These are phyloP conservation scores for Rallus crepitans DNA, from an alignment of 2,797 vertebrate genomes.

Conservation along the genomic window DNA sequence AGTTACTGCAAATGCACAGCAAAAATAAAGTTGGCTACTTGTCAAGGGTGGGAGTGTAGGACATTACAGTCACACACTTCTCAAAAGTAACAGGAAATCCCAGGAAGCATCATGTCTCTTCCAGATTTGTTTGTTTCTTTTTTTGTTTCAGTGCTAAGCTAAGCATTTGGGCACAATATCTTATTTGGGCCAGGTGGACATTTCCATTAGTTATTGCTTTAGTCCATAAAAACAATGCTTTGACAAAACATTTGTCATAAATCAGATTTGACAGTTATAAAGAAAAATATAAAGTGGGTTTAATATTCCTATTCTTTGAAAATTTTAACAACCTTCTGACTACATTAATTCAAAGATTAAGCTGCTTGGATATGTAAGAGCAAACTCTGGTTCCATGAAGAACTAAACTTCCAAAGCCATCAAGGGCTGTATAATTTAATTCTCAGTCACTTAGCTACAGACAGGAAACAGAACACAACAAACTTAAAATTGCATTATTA, in stretches of 20 bases:
- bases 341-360: background rate
- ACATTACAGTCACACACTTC: background rate
- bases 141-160: background rate
- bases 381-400: background rate
- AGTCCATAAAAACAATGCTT: background rate
- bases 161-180: background rate
- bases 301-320: background rate
- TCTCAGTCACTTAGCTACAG: background rate
- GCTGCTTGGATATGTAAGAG: background rate
- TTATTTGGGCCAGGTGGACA: background rate
- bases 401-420: background rate
- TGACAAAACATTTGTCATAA: background rate
- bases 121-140: background rate
- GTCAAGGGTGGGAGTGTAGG: background rate
- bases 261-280: background rate
- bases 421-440: background rate
- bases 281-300: background rate
- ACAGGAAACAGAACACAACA: background rate
- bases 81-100: background rate
- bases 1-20: background rate
- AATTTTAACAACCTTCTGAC: background rate
- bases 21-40: background rate
- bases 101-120: background rate
- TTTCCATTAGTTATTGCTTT: background rate
- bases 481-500: conserved; percentile 1